Evolutionary conservation across 2,797 vertebrate genomes (phyloP), one percentile per base, ranked within the genome.

Genomic region (Eptatretus atami): DNA sequence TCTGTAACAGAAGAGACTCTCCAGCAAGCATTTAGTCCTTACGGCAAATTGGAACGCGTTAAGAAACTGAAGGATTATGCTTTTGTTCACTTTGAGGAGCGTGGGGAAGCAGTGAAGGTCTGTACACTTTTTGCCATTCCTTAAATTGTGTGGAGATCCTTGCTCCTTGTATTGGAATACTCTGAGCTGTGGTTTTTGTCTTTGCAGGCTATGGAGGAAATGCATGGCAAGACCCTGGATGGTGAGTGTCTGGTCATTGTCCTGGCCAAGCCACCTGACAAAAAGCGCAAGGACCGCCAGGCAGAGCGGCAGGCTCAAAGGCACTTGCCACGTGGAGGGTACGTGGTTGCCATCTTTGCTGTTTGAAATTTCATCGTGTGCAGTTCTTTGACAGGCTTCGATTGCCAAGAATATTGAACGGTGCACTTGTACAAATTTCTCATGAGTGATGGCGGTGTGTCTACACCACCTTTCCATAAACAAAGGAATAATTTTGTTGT

Each of bases 11-110:
- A 93, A 71, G 88, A 93, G 71, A 80, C 84, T 67, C 77, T 94
- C 78, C 86, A 93, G 78, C 85, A 77, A 64, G 77, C 84, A 25
- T 94, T 94, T 74, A 78, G 82, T 68, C 75, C 83, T 66, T 92
- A 82, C 73, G 87, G 87, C 52, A 90, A 83, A 70, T 74, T 95
- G 74, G 84, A 95, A 71, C 77, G 92, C 69, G 92, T 98, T 71
- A 98, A 96, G 76, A 98, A 98, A 70, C 75, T 98, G 72, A 98
- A 98, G 77, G 90, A 98, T 71, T 98, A 98, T 64, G 92, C 92
- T 72, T 98, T 98, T 71, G 86, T 98, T 75, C 92, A 98, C 76
- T 98, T 93, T 67, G 87, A 95, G 72, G 92, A 98, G 63, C 73
- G 92, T 70, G 88, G 94, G 67, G 84, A 84, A 71, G 92, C 90